Percentiles rank a stretch among this genome's conserved stretches.
These are phyloP conservation scores for Rhincodon typus DNA, from an alignment of 2,797 vertebrate genomes.

Conservation along the genomic window DNA sequence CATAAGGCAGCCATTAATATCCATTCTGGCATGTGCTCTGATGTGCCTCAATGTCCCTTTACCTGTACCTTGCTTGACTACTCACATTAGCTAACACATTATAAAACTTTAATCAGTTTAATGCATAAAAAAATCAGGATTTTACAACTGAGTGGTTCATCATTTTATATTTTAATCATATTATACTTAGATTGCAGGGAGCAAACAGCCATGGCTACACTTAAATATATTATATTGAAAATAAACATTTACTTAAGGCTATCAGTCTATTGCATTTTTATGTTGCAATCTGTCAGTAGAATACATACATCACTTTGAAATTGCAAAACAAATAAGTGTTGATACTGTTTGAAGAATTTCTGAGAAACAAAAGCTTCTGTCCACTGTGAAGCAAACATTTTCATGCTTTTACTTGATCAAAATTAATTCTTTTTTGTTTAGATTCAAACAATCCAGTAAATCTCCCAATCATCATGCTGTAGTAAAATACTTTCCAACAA, in stretches of 20 bases:
- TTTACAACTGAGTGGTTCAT: constrained; percentile 27
- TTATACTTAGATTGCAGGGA: neutral
- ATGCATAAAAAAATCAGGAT: constrained; percentile 7
- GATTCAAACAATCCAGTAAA: neutral
- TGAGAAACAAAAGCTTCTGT: neutral
- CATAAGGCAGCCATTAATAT: neutral
- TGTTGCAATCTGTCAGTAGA: neutral
- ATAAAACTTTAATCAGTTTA: constrained; percentile 32
- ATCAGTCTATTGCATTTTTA: neutral
- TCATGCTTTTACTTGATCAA: neutral
- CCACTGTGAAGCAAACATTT: neutral
- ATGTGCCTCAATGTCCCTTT: constrained; percentile 3
- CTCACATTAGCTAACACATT: constrained; percentile 20
- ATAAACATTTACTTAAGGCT: neutral
- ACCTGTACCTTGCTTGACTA: constrained; percentile 17
- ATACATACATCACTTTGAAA: constrained; percentile 9
- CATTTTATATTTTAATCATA: constrained; percentile 23
- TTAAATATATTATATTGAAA: neutral
- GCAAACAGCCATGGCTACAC: neutral
- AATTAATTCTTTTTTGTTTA: neutral
- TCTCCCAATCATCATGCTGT: neutral
- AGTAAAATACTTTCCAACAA: neutral
- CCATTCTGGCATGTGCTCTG: neutral
- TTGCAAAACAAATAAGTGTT: constrained; percentile 10
- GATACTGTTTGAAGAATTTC: neutral